Conservation (phyloP, 2,888 invertebrate genomes). For the Atherix ibis region DNA sequence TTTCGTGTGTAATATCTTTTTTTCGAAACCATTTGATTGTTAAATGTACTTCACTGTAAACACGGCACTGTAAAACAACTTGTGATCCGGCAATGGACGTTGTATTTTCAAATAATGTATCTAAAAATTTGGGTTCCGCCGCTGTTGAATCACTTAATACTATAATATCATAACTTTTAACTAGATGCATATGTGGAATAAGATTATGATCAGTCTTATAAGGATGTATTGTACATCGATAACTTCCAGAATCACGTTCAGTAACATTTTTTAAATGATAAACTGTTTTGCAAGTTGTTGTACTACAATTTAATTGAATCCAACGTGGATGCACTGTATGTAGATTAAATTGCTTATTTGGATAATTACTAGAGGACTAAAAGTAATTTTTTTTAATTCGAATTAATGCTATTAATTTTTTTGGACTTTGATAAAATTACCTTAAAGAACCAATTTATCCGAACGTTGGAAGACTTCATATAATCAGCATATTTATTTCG, state of each 20-base stretch:
- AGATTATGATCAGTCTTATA: constrained; percentile 17
- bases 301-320: constrained; percentile 23
- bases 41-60: constrained; percentile 24
- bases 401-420: neutral
- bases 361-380: constrained; percentile 21
- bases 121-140: constrained; percentile 24
- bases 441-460: constrained; percentile 29
- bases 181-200: constrained; percentile 24
- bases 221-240: constrained; percentile 27
- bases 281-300: neutral
- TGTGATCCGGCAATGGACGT: constrained; percentile 17
- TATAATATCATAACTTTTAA: constrained; percentile 27
- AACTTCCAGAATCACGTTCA: constrained; percentile 28
- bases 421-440: constrained; percentile 15
- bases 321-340: constrained; percentile 17
- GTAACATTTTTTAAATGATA: constrained; percentile 25
- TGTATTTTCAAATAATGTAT: constrained; percentile 22
- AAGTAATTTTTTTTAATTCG: neutral
- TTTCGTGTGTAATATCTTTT: constrained; percentile 5
- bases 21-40: constrained; percentile 28
- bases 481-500: constrained; percentile 17
- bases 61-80: constrained; percentile 27
- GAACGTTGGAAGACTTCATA: neutral
- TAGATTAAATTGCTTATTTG: constrained; percentile 16
- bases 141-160: constrained; percentile 22